Evolutionary conservation across 1,140 invertebrate species (phyloP), one percentile per base, ranked within the genome.

Genomic region (Plodia interpunctella): DNA sequence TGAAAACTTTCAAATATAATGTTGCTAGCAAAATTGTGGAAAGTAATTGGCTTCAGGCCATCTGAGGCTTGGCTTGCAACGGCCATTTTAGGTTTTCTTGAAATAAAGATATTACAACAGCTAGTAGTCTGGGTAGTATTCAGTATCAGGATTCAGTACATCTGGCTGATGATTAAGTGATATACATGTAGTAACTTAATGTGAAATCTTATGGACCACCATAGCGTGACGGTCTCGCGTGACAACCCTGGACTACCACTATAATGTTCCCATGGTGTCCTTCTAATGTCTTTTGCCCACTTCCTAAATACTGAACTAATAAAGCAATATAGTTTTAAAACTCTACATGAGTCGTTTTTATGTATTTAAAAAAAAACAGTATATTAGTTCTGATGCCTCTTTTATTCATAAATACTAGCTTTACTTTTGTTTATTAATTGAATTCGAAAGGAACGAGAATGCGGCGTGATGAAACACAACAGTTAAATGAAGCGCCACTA

Each of bases 161-260:
- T 25, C 6, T 2, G 2, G 6, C 6, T 25, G 21, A 25, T 6
- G 21, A 74, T 76, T 63, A 71, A 74, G 61, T 68, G 72, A 78
- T 86, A 80, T 73, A 74, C 74, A 55, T 60, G 61, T 61, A 51
- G 49, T 53, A 51, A 57, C 44, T 50, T 60, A 77, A 67, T 72
- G 63, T 73, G 65, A 76, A 82, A 81, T 74, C 70, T 38, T 66
- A 72, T 70, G 73, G 73, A 80, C 10, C 74, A 80, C 65, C 59
- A 69, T 83, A 68, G 78, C 82, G 81, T 87, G 83, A 78, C 76
- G 55, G 66, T 75, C 70, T 85, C 72, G 81, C 82, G 80, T 86
- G 81, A 76, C 80, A 70, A 76, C 62, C 59, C 64, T 55, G 66
- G 60, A 62, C 73, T 65, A 60, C 66, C 68, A 20, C 51, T 53